Evolutionary conservation across 2,113 vertebrate genomes (phyloP).

Genomic region (Alaudala cheleensis): DNA sequence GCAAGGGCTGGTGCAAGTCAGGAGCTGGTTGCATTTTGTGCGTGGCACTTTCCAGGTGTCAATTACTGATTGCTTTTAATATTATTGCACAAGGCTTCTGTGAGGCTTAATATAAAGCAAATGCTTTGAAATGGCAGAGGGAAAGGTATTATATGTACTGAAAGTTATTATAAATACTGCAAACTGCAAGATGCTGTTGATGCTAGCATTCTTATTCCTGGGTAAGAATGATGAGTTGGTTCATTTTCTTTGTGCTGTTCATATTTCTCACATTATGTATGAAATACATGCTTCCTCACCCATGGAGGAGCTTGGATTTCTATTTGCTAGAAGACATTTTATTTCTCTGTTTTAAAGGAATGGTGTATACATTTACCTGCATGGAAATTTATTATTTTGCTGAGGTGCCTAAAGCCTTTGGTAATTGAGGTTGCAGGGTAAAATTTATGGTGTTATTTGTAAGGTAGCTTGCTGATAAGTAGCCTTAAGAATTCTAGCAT

Average conservation of each 20-base stretch:
- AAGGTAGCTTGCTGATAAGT: background rate
- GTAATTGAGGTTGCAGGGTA: background rate
- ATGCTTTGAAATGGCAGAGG: background rate
- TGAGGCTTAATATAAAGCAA: background rate
- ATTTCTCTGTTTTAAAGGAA: slow-evolving; percentile 8
- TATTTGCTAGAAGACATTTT: background rate
- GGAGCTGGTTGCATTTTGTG: background rate
- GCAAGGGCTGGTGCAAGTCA: background rate
- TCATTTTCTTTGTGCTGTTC: background rate
- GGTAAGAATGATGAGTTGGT: background rate
- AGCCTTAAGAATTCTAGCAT: background rate
- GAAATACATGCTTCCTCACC: background rate
- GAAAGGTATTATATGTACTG: background rate
- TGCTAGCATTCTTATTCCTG: background rate
- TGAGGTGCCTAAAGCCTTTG: background rate
- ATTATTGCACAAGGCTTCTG: background rate
- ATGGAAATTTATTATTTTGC: background rate
- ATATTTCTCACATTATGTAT: background rate
- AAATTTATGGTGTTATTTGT: slow-evolving; percentile 6
- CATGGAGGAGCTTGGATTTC: background rate
- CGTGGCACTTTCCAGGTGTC: background rate
- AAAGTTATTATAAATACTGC: background rate
- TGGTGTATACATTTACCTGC: background rate
- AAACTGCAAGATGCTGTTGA: background rate
- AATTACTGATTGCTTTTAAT: background rate